Base-by-base conservation (phyloP, 2,888 invertebrate species). In the Maniola hyperantus region DNA sequence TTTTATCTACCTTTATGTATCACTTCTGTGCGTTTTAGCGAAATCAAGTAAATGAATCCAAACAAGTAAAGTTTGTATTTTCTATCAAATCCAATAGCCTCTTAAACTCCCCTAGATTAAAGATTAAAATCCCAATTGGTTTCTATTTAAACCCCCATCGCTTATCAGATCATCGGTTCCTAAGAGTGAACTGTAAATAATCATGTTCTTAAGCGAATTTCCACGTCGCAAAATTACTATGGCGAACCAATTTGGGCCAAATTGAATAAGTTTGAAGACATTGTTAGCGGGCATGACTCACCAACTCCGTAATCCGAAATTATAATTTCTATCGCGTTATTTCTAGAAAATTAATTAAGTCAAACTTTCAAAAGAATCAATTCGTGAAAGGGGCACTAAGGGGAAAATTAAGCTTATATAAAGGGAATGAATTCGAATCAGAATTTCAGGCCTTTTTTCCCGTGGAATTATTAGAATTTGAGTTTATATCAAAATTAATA, bases 231-330 rank as follows among this genome's bases (percentile, higher is more conserved):
- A 71, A 72, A 72, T 73, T 72, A 69, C 71, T 69, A 70, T 68
- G 68, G 66, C 68, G 72, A 71, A 71, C 74, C 82, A 85, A 84
- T 83, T 82, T 71, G 68, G 73, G 75, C 74, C 66, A 67, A 83
- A 83, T 81, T 78, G 79, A 83, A 84, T 83, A 84, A 86, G 81
- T 86, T 85, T 76, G 72, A 70, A 79, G 79, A 78, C 77, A 79
- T 81, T 79, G 79, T 78, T 79, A 78, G 75, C 71, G 70, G 71
- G 60, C 73, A 70, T 71, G 70, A 73, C 74, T 76, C 75, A 78
- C 77, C 78, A 77, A 74, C 66, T 66, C 72, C 66, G 75, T 79
- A 79, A 80, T 76, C 77, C 70, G 68, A 78, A 82, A 79, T 83
- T 84, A 82, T 83, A 82, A 84, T 82, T 83, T 79, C 73, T 77